A percentile compares a stretch with the other conserved stretches of the same genome.
Evolutionary conservation across 2,113 vertebrate genomes (phyloP).

Genomic region (Xiphias gladius): DNA sequence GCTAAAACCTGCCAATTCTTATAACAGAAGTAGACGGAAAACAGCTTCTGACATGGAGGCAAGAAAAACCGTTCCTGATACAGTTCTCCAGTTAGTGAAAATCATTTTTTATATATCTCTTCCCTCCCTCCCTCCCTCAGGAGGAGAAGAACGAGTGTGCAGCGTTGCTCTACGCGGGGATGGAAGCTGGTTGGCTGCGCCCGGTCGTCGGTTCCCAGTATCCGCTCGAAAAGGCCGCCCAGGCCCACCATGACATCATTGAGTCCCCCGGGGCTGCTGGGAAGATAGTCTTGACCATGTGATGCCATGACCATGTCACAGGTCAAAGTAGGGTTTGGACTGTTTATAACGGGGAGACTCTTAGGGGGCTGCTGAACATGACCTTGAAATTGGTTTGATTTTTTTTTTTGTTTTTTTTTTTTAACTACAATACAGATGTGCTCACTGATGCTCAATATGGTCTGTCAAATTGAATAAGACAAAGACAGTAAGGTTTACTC

Average conservation of each 20-base stretch:
- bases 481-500: neutral
- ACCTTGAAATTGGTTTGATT: no score
- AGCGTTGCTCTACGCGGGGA: constrained; percentile 62
- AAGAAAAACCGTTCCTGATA: neutral
- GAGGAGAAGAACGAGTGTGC: constrained; percentile 68
- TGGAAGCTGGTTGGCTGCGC: constrained; percentile 74
- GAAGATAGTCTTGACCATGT: constrained; percentile 74
- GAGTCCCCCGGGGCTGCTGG: constrained; percentile 70
- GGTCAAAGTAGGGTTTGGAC: neutral
- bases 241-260: constrained; percentile 78
- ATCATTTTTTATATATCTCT: neutral
- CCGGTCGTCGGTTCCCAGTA: constrained; percentile 65
- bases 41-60: neutral
- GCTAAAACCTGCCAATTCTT: no score
- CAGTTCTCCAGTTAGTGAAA: neutral
- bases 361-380: no score
- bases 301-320: neutral
- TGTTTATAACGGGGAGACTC: neutral
- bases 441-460: no score
- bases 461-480: neutral
- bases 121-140: constrained; percentile 23
- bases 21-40: no score
- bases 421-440: no score
- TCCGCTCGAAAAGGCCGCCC: constrained; percentile 58
- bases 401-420: no score